phyloP scores from a whole-genome alignment of 2,797 vertebrate species.

The Myotis daubentonii region DNA sequence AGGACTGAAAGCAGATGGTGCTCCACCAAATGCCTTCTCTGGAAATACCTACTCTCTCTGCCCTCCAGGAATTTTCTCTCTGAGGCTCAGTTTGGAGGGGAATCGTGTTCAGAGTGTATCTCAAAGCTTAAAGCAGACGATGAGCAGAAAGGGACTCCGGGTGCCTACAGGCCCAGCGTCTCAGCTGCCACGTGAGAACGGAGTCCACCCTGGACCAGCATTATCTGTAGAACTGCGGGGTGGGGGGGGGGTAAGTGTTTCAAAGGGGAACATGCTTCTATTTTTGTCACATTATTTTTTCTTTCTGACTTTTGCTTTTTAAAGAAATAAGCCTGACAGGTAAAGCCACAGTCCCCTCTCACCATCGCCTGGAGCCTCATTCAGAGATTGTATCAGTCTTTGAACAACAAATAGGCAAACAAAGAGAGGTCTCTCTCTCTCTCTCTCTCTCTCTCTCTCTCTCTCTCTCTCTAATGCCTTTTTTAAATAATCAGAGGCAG shows the following conservation, averaged over 20 bases:
- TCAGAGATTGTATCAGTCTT: too few relatives aligned
- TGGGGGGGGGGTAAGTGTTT: not conserved
- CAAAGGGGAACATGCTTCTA: not conserved
- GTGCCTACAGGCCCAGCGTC: not conserved
- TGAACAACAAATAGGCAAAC: too few relatives aligned
- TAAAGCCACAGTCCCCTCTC: too few relatives aligned
- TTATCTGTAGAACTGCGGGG: not conserved
- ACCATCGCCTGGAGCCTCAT: too few relatives aligned
- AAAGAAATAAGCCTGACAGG: not conserved
- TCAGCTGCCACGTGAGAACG: accelerated
- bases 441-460: too few relatives aligned
- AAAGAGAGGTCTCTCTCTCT: too few relatives aligned
- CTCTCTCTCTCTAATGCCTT: too few relatives aligned
- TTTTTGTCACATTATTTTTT: not conserved
- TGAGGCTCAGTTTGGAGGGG: not conserved
- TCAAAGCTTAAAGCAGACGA: not conserved
- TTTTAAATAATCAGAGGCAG: too few relatives aligned
- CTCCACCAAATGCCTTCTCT: not conserved
- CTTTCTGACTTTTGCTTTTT: not conserved
- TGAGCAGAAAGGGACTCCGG: not conserved
- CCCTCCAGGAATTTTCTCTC: not conserved
- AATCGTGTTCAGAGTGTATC: not conserved
- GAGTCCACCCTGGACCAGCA: too few relatives aligned
- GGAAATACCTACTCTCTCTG: not conserved
- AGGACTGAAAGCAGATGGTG: not conserved